Evolutionary conservation across 2,888 invertebrate species (phyloP).

Genomic region (Amorpha juglandis): DNA sequence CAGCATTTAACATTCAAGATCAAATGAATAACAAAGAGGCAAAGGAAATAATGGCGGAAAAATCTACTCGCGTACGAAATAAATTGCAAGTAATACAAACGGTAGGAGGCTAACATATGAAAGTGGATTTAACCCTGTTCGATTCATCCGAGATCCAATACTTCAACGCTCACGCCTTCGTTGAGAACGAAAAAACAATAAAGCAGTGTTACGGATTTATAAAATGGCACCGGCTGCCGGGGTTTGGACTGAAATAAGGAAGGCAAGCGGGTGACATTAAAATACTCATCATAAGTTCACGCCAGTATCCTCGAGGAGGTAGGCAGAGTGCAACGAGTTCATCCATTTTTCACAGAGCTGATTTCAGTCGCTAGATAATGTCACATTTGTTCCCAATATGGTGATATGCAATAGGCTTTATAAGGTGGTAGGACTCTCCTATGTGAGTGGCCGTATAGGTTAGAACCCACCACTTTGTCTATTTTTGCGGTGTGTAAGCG

Average conservation of each 20-base stretch:
- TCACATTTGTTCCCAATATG: no score
- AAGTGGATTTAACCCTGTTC: slow-evolving; percentile 14
- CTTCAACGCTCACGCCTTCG: slow-evolving; percentile 32
- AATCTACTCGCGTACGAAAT: background rate
- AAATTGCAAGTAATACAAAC: background rate
- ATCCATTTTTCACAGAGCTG: no score
- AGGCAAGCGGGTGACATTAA: background rate
- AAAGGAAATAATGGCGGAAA: background rate
- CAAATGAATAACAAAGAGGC: background rate
- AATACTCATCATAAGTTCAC: no score
- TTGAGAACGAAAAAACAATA: slow-evolving; percentile 48
- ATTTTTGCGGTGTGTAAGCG: no score
- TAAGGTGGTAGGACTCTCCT: no score
- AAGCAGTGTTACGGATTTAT: slow-evolving; percentile 44
- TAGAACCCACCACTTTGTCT: no score
- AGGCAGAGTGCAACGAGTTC: no score
- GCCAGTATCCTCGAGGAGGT: no score
- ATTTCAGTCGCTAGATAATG: no score
- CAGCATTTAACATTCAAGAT: background rate
- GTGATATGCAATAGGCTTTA: no score
- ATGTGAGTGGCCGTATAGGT: no score
- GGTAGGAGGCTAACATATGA: slow-evolving; percentile 1
- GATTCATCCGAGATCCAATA: slow-evolving; percentile 37
- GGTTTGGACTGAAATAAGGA: slow-evolving; percentile 33
- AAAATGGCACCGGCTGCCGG: slow-evolving; percentile 42